Evolutionary conservation across 2,797 vertebrate genomes (phyloP), one percentile per base, ranked within the genome.

Genomic region (Lateolabrax maculatus): DNA sequence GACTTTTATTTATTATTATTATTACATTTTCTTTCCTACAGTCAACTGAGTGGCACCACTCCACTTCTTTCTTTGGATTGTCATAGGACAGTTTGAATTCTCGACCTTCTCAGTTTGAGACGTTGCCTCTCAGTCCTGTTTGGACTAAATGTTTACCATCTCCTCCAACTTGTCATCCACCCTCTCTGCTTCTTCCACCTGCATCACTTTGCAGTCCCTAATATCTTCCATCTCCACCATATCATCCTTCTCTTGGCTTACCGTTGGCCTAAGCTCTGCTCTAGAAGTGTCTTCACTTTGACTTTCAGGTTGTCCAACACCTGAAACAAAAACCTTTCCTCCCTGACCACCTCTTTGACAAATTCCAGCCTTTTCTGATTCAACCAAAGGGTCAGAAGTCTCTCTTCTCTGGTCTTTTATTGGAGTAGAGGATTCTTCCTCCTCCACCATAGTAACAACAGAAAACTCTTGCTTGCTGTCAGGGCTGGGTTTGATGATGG

Each of bases 161-260:
- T 83, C 85, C 34, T 84, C 57, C 52, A 16, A 9, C 0, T 67
- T 60, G 16, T 84, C 81, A 25, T 82, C 81, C 27, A 8, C 15
- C 3, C 21, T 29, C 15, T 72, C 41, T 36, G 13, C 36, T 48
- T 71, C 75, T 65, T 89, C 81, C 15, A 51, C 77, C 46, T 87
- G 85, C 7, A 39, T 91, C 52, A 91, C 90, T 78, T 88, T 89
- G 62, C 92, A 93, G 76, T 92, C 88, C 78, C 63, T 82, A 43
- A 93, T 87, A 15, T 93, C 91, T 60, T 93, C 90, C 87, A 93
- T 92, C 83, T 92, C 81, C 51, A 92, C 65, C 66, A 87, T 88
- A 37, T 93, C 92, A 9, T 93, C 89, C 73, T 80, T 93, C 1
- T 90, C 87, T 56, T 91, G 91, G 44, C 62, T 67, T 8, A 41